Base-by-base conservation (phyloP, 1,140 invertebrate genomes). In the Anastrepha obliqua region DNA sequence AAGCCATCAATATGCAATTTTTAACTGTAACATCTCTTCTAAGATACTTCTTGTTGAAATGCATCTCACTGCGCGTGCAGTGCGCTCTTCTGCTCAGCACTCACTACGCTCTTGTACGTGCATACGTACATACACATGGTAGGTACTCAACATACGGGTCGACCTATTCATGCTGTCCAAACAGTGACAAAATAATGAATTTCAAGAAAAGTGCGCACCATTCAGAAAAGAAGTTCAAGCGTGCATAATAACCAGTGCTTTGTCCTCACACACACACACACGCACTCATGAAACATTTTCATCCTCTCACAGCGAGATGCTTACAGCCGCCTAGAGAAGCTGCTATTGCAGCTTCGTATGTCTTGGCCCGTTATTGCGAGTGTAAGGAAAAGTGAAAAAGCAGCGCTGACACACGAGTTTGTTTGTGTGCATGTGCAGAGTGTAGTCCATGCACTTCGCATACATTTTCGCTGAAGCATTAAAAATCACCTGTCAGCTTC, bases 101-200 rank as follows among this genome's bases (percentile, higher is more conserved):
- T 11, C 51, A 2, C 11, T 55, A 11, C 2, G 11, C 51, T 8
- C 11, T 8, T 55, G 51, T 55, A 55, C 1, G 51, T 55, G 11
- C 2, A 11, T 55, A 0, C 11, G 51, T 55, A 55, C 11, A 55
- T 55, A 6, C 11, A 2, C 6, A 55, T 8, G 6, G 51, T 55
- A 55, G 51, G 6, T 11, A 55, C 51, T 55, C 51, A 0, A 55
- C 7, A 6, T 11, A 42, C 15, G 9, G 42, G 4, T 74, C 67
- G 39, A n/a, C 67, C 15, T 47, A 74, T 74, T 74, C 67, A 74
- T 44, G 67, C 42, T 47, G 67, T 74, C 67, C 67, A 74, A 74
- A 7, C 39, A 74, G 67, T 47, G 67, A 74, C 67, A 74, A 74
- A 74, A 74, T 74, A 74, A 74, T 74, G 67, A 74, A 74, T 74